A percentile compares a stretch with the other conserved stretches of the same genome.
phyloP scores from a whole-genome alignment of 2,113 vertebrate species.

The Macroglossus sobrinus region DNA sequence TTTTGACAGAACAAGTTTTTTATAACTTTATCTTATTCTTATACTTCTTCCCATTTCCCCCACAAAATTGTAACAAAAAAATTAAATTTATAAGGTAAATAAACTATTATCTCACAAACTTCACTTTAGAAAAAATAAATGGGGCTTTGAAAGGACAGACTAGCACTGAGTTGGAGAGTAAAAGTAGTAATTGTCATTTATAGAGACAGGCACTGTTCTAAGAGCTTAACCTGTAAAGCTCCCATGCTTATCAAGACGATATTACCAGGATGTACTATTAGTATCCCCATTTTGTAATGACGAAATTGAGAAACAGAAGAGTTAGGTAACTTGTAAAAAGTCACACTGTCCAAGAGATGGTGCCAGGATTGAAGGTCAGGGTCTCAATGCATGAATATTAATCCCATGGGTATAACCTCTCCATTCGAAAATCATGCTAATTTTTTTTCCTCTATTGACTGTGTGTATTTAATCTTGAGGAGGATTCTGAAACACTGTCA shows the following conservation, averaged over 20 bases:
- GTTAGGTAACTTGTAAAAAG: neutral
- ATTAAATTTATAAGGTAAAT: neutral
- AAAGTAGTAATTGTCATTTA: neutral
- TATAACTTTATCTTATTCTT: neutral
- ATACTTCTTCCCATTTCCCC: neutral
- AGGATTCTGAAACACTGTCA: neutral
- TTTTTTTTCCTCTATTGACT: neutral
- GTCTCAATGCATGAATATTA: neutral
- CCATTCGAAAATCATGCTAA: neutral
- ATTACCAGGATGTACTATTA: neutral
- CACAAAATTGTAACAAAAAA: neutral
- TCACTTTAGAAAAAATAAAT: neutral
- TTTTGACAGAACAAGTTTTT: neutral
- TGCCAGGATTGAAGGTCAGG: neutral
- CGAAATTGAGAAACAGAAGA: neutral
- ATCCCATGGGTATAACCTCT: neutral
- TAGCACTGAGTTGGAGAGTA: neutral
- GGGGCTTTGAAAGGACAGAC: neutral
- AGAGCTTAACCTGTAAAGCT: neutral
- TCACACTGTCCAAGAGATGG: neutral
- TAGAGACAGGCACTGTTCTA: neutral
- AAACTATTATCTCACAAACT: neutral
- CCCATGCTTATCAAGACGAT: neutral
- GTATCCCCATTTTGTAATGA: neutral
- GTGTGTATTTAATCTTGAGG: neutral